Percentiles rank a stretch among this genome's conserved stretches.
Conservation (phyloP, 2,113 vertebrate species). For the Panthera uncia region DNA sequence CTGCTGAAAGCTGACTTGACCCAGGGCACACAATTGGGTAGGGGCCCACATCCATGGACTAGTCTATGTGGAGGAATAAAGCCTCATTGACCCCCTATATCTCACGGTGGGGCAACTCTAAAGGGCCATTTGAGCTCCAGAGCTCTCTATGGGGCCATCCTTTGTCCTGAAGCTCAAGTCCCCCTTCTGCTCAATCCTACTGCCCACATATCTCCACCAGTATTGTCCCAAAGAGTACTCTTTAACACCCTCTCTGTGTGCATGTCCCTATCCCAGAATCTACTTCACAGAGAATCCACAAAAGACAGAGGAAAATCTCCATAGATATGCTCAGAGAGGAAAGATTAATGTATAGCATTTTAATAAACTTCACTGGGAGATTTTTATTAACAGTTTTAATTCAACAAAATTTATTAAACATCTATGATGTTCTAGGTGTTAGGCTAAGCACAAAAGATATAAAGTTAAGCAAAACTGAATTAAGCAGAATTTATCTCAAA, state of each 20-base stretch:
- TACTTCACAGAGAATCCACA: not conserved
- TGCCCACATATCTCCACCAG: not conserved
- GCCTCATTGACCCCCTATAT: fast-evolving
- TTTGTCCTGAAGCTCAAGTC: not conserved
- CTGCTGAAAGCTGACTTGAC: not conserved
- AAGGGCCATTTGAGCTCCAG: not conserved
- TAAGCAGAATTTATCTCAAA: not conserved
- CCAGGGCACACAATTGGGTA: not conserved
- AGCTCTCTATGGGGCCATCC: no score
- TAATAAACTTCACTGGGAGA: not conserved
- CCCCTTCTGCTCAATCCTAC: not conserved
- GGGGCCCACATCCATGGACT: no score
- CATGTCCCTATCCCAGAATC: not conserved
- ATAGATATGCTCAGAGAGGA: not conserved
- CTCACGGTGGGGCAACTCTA: not conserved
- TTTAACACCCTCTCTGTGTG: not conserved
- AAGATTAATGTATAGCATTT: not conserved
- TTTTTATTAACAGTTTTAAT: not conserved
- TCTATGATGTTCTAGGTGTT: not conserved
- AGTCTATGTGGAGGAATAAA: not conserved
- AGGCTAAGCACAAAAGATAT: not conserved
- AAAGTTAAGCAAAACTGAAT: not conserved
- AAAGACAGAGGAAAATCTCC: not conserved
- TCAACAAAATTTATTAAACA: conserved; percentile 9
- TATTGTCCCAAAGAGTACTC: not conserved